A percentile compares a stretch with the other conserved stretches of the same genome.
Conservation (phyloP, 35 echinoderm and acorn worm genomes). For the Acanthaster planci region DNA sequence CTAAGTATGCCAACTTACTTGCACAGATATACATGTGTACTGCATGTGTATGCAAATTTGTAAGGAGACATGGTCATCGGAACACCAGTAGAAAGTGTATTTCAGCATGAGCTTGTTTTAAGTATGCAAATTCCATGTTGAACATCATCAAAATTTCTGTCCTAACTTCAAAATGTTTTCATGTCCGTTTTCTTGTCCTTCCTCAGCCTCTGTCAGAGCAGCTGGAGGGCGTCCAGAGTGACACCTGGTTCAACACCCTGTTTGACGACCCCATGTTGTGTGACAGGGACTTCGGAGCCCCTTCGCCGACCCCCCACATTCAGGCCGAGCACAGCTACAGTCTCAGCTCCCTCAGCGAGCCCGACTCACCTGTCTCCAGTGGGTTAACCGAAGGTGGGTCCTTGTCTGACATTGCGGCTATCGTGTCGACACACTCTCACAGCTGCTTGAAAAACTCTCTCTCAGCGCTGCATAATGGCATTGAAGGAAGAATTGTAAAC, state of each 20-base stretch:
- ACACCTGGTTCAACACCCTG: slow-evolving; percentile 49
- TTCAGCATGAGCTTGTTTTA: background rate
- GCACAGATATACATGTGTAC: no score
- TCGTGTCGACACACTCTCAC: no score
- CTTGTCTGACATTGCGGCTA: no score
- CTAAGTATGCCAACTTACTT: no score
- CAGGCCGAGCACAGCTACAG: slow-evolving; percentile 56
- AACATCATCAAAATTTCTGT: background rate
- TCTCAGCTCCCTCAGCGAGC: slow-evolving; percentile 47
- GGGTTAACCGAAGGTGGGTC: slow-evolving; percentile 48
- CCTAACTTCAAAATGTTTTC: background rate
- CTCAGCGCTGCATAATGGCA: no score
- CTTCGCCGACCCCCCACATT: slow-evolving; percentile 47
- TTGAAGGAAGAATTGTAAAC: no score
- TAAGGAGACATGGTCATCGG: background rate
- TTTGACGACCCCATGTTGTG: slow-evolving; percentile 64
- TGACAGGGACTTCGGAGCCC: slow-evolving; percentile 42
- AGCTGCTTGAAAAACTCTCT: no score
- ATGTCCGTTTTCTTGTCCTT: background rate
- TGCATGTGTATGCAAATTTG: no score
- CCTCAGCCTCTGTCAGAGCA: slow-evolving; percentile 58
- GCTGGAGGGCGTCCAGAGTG: slow-evolving; percentile 10
- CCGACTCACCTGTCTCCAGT: slow-evolving; percentile 39
- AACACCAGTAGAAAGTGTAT: background rate
- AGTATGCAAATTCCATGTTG: background rate